Evolutionary conservation across 2,113 vertebrate genomes (phyloP).

Genomic region (Sylvia atricapilla): DNA sequence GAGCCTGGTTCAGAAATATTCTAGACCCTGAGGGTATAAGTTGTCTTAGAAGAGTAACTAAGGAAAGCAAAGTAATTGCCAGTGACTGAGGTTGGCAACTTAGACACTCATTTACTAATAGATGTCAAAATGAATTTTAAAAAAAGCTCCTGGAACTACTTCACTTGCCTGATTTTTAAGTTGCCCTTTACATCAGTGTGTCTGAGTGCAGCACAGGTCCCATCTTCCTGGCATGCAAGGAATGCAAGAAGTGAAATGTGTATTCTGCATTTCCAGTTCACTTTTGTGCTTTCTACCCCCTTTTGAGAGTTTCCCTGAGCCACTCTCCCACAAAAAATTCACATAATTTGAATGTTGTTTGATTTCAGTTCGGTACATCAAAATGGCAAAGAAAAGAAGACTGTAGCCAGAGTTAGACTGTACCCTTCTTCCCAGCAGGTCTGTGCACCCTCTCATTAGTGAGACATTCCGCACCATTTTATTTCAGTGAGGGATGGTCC

Average conservation of each 20-base stretch:
- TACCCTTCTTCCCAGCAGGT: neutral
- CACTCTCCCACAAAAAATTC: neutral
- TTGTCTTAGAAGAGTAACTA: neutral
- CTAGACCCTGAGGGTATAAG: neutral
- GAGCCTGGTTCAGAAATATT: conserved; percentile 10
- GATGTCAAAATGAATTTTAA: neutral
- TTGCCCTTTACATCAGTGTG: neutral
- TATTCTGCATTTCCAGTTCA: neutral
- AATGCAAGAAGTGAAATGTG: neutral
- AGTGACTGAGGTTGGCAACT: neutral
- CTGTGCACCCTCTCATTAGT: neutral
- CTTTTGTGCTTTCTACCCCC: neutral
- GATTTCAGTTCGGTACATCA: neutral
- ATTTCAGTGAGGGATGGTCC: neutral
- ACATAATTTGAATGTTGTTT: neutral
- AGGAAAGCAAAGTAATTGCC: neutral
- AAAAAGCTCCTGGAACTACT: neutral
- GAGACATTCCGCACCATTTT: neutral
- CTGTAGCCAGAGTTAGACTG: neutral
- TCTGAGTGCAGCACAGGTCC: neutral
- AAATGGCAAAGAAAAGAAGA: neutral
- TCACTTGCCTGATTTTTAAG: neutral
- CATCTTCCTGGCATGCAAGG: neutral
- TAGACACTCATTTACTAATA: neutral
- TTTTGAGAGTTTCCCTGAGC: neutral